These are phyloP conservation scores for Lordiphosa stackelbergi DNA, from an alignment of 1,140 invertebrate genomes.

Conservation along the genomic window DNA sequence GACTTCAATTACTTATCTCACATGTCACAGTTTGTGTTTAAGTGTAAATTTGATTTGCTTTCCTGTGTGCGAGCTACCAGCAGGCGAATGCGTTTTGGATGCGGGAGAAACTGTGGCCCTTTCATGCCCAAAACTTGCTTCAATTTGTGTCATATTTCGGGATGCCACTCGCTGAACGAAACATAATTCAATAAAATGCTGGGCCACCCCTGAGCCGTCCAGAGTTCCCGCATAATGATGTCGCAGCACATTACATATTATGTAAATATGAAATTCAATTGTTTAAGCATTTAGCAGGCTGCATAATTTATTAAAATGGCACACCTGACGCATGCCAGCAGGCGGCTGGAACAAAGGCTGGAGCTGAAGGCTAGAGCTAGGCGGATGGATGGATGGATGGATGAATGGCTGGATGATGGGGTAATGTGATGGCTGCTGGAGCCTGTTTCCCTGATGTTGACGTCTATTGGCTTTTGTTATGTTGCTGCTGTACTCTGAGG, in stretches of 20 bases:
- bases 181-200: conserved; percentile 65
- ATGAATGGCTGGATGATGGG: conserved; percentile 12
- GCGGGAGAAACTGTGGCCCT: neutral
- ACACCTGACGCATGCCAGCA: conserved; percentile 71
- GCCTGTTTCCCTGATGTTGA: conserved; percentile 44
- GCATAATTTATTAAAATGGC: conserved; percentile 76
- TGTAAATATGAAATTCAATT: conserved; percentile 76
- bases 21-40: too few relatives aligned
- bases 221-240: conserved; percentile 63
- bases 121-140: conserved; percentile 35
- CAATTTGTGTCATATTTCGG: conserved; percentile 62
- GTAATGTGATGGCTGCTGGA: conserved; percentile 28
- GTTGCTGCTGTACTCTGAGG: conserved; percentile 17
- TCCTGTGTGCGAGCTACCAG: too few relatives aligned
- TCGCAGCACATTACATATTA: conserved; percentile 75
- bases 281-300: conserved; percentile 75
- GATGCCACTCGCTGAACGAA: conserved; percentile 40
- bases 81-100: too few relatives aligned
- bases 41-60: too few relatives aligned
- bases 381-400: neutral
- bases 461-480: conserved; percentile 71
- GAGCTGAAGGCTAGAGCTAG: neutral
- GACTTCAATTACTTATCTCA: too few relatives aligned
- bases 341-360: conserved; percentile 33
- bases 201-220: conserved; percentile 14